Evolutionary conservation across 2,888 invertebrate genomes (phyloP).

Genomic region (Uropetala carovei): DNA sequence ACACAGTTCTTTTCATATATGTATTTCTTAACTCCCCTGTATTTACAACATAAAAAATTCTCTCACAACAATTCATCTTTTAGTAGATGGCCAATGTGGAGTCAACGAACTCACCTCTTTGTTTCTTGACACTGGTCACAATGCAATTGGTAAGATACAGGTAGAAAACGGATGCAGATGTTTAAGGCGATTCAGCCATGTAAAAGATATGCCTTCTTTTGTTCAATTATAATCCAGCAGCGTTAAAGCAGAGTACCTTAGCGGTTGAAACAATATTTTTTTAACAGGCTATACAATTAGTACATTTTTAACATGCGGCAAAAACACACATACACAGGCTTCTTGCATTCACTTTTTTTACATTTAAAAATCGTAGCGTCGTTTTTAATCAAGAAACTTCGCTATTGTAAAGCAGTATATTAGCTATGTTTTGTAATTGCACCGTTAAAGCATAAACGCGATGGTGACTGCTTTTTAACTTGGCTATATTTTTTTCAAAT

Average conservation of each 20-base stretch:
- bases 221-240: slow-evolving; percentile 10
- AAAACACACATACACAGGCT: slow-evolving; percentile 8
- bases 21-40: slow-evolving; percentile 35
- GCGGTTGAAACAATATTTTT: background rate
- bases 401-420: slow-evolving; percentile 41
- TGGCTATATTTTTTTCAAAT: slow-evolving; percentile 19
- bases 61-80: slow-evolving; percentile 26
- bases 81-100: slow-evolving; percentile 15
- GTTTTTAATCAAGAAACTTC: background rate
- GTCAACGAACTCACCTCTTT: background rate
- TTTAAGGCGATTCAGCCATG: background rate
- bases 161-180: background rate
- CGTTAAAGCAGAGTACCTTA: slow-evolving; percentile 11
- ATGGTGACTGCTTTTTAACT: background rate
- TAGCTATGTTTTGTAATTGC: slow-evolving; percentile 33
- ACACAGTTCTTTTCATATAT: slow-evolving; percentile 40
- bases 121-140: slow-evolving; percentile 12
- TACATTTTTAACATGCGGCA: slow-evolving; percentile 2
- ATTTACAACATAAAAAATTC: slow-evolving; percentile 58
- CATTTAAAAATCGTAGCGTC: background rate
- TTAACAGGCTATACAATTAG: background rate
- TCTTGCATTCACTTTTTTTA: background rate
- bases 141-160: background rate
- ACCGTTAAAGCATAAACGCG: slow-evolving; percentile 32
- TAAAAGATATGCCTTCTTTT: background rate